phyloP scores from a whole-genome alignment of 2,797 vertebrate genomes.

The Emys orbicularis region DNA sequence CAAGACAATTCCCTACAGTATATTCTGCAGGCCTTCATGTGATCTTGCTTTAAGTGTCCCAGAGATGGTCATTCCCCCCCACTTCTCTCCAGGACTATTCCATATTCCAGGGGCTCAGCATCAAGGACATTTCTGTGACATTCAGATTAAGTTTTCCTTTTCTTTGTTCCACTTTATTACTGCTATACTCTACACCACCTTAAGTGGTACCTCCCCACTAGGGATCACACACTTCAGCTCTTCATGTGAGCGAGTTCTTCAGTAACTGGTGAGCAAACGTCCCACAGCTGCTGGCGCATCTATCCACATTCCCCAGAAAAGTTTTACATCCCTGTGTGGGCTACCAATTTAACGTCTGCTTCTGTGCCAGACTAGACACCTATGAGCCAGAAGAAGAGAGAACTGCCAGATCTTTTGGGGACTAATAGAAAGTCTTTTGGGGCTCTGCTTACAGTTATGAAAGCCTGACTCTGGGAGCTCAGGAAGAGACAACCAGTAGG shows the following conservation, averaged over 20 bases:
- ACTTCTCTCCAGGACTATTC: neutral
- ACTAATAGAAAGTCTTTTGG: neutral
- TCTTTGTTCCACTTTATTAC: neutral
- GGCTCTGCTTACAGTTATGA: neutral
- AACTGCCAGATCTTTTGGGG: neutral
- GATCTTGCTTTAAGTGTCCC: neutral
- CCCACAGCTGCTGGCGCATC: neutral
- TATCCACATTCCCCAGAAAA: neutral
- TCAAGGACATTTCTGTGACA: accelerated
- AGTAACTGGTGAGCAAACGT: neutral
- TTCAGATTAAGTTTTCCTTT: neutral
- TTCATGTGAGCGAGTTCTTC: neutral
- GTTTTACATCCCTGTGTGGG: neutral
- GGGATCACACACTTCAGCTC: neutral
- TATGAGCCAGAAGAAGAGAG: neutral
- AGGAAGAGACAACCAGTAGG: neutral
- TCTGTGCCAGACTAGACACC: neutral
- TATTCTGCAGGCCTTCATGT: neutral
- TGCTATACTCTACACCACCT: neutral
- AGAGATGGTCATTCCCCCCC: neutral
- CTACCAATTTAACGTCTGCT: neutral
- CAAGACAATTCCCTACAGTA: neutral
- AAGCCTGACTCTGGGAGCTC: neutral
- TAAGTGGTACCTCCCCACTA: neutral
- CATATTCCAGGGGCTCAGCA: neutral